A percentile compares a stretch with the other conserved stretches of the same genome.
These are phyloP conservation scores for Todiramphus saurophagus DNA, from an alignment of 2,113 vertebrate genomes.

Conservation along the genomic window DNA sequence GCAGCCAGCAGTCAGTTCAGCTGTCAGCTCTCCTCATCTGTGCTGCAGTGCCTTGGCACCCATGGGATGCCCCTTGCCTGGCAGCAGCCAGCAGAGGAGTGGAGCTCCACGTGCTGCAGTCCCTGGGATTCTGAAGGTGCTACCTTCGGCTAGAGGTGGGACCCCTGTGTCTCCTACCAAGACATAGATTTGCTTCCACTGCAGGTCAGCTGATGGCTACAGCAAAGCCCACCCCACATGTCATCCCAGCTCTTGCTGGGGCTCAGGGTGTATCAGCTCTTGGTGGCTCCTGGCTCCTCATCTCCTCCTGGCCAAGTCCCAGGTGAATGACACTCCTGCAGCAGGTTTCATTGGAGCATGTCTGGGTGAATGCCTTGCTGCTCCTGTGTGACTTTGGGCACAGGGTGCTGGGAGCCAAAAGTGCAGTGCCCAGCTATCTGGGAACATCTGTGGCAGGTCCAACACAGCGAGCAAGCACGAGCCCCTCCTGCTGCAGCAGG, in stretches of 20 bases:
- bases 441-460: background rate
- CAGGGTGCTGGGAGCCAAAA: background rate
- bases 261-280: background rate
- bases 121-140: background rate
- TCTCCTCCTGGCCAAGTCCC: fast-evolving
- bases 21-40: background rate
- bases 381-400: background rate
- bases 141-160: background rate
- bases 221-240: background rate
- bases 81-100: background rate
- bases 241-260: fast-evolving
- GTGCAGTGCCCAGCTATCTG: background rate
- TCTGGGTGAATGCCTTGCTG: fast-evolving
- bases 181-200: background rate
- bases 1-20: fast-evolving
- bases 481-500: background rate
- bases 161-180: background rate
- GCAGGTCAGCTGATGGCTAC: background rate
- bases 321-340: background rate
- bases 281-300: background rate
- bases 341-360: background rate
- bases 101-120: background rate
- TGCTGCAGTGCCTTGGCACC: background rate
- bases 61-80: background rate
- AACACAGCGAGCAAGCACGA: background rate